These are phyloP conservation scores for Lamellibrachia luymesi DNA, from an alignment of 1,140 invertebrate genomes.

Conservation along the genomic window DNA sequence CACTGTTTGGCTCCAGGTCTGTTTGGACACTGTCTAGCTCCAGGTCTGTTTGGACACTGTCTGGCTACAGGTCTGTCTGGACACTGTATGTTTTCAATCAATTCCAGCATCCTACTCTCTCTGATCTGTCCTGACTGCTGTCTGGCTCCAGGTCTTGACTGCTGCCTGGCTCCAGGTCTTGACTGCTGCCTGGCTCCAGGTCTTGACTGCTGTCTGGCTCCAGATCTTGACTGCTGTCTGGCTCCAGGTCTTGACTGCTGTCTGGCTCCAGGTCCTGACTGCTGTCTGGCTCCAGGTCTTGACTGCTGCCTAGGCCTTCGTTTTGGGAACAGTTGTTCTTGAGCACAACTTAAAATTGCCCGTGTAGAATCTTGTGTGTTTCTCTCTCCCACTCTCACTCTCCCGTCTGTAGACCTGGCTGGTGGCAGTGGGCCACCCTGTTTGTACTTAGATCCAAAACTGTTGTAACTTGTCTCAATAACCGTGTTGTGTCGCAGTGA, in stretches of 20 bases:
- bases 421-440: background rate
- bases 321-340: background rate
- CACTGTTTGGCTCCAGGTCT: too few species aligned
- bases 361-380: background rate
- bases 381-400: background rate
- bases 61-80: too few species aligned
- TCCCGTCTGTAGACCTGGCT: background rate
- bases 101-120: too few species aligned
- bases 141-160: background rate
- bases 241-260: background rate
- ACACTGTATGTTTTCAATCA: too few species aligned
- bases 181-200: background rate
- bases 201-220: background rate
- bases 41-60: too few species aligned
- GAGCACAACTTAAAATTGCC: background rate
- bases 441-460: background rate
- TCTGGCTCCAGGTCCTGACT: background rate
- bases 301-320: background rate
- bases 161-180: background rate
- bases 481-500: background rate
- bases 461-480: background rate
- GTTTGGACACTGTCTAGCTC: too few species aligned
- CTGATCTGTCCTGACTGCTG: background rate
- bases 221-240: background rate
- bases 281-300: background rate